phyloP scores from a whole-genome alignment of 2,113 vertebrate genomes.

The Psammodynastes pulverulentus region DNA sequence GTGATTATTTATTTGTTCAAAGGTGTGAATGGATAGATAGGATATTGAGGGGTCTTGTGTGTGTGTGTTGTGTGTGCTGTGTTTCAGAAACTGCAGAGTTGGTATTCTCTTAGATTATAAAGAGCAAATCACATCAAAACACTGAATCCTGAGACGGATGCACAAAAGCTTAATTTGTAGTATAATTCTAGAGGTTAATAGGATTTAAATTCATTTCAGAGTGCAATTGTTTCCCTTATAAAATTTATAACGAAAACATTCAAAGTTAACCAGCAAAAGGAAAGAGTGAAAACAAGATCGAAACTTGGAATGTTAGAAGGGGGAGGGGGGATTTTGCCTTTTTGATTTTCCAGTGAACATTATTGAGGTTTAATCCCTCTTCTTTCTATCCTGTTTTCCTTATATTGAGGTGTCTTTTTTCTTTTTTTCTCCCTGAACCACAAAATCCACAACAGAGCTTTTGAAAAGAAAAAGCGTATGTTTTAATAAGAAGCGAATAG shows the following conservation, averaged over 20 bases:
- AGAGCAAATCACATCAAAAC: neutral
- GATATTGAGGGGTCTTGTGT: too few species aligned
- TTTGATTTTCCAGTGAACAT: neutral
- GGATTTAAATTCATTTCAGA: neutral
- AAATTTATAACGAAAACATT: neutral
- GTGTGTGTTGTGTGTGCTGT: neutral
- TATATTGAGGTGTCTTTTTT: neutral
- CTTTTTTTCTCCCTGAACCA: fast-evolving
- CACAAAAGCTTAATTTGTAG: neutral
- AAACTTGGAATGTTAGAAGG: neutral
- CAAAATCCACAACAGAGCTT: neutral
- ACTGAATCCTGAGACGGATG: neutral
- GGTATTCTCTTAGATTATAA: neutral
- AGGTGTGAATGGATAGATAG: neutral
- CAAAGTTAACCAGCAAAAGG: neutral
- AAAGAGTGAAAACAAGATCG: neutral
- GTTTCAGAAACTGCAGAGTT: neutral
- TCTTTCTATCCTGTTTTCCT: neutral
- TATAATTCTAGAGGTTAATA: neutral
- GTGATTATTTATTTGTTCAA: neutral
- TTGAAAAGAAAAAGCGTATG: neutral
- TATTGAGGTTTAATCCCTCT: neutral
- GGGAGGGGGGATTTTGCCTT: too few species aligned
- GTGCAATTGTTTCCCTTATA: neutral
- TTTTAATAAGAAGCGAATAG: neutral